A percentile compares a stretch with the other conserved stretches of the same genome.
Conservation (phyloP, 1,140 invertebrate genomes). For the Goniozus legneri region DNA sequence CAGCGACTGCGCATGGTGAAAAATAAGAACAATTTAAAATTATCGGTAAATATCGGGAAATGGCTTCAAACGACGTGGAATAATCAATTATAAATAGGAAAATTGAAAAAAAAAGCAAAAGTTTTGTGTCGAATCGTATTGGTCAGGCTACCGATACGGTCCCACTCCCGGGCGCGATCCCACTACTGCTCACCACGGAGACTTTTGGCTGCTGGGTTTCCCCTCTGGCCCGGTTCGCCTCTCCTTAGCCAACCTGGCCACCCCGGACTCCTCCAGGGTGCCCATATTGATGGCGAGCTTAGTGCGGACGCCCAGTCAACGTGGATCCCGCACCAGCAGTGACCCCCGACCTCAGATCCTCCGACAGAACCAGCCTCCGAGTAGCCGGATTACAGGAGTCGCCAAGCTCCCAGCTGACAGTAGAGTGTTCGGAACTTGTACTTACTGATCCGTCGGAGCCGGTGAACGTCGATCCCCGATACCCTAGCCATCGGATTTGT, state of each 20-base stretch:
- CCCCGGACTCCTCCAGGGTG: conserved; percentile 72
- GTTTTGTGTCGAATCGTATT: conserved; percentile 80
- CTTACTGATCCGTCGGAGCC: too few relatives aligned
- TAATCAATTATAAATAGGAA: too few relatives aligned
- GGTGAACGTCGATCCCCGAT: too few relatives aligned
- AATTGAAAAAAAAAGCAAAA: conserved; percentile 54
- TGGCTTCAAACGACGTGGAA: too few relatives aligned
- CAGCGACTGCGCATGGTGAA: too few relatives aligned
- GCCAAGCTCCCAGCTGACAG: conserved; percentile 78
- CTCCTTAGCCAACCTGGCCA: conserved; percentile 89
- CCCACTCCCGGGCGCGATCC: conserved; percentile 94
- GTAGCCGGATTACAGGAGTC: conserved; percentile 92
- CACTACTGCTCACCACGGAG: conserved; percentile 94
- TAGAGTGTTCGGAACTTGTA: neutral
- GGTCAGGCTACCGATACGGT: conserved; percentile 75
- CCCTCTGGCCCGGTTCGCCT: conserved; percentile 93
- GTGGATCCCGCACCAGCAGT: conserved; percentile 63
- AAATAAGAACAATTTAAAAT: too few relatives aligned
- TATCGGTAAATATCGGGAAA: too few relatives aligned
- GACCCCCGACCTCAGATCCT: conserved; percentile 80
- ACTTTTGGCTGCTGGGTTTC: conserved; percentile 96
- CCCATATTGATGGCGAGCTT: conserved; percentile 93
- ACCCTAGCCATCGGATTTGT: too few relatives aligned
- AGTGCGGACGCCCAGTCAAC: conserved; percentile 83
- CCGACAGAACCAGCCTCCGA: conserved; percentile 81